phyloP scores from a whole-genome alignment of 2,888 invertebrate species.

The Tetragonisca angustula region DNA sequence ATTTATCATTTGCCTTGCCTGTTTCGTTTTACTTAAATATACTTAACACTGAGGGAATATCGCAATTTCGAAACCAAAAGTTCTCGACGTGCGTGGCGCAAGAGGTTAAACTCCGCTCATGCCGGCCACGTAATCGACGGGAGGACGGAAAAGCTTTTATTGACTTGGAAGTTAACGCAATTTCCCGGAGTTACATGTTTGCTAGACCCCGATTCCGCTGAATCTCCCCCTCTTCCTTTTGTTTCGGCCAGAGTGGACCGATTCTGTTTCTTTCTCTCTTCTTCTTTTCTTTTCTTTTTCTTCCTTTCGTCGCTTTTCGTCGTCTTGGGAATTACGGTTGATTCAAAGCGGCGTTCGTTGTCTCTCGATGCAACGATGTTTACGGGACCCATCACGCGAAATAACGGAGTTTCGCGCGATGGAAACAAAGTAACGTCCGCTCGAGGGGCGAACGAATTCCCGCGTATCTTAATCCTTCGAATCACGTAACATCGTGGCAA shows the following conservation, averaged over 20 bases:
- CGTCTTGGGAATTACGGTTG: slow-evolving; percentile 31
- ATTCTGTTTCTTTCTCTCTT: background rate
- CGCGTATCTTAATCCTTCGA: background rate
- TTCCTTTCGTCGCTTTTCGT: background rate
- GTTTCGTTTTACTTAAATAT: no score
- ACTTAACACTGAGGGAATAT: no score
- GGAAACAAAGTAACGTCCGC: background rate
- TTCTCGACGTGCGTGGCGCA: no score
- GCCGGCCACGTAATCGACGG: slow-evolving; percentile 18
- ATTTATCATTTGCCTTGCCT: no score
- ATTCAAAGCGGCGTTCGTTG: slow-evolving; percentile 26
- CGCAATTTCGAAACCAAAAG: no score
- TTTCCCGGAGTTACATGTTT: slow-evolving; percentile 32
- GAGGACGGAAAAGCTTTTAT: slow-evolving; percentile 29
- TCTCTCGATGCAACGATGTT: slow-evolving; percentile 5
- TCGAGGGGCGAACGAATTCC: background rate
- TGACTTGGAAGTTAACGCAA: slow-evolving; percentile 43
- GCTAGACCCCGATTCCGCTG: slow-evolving; percentile 14
- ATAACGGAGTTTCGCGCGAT: background rate
- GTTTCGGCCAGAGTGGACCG: slow-evolving; percentile 1
- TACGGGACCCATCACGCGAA: slow-evolving; percentile 3
- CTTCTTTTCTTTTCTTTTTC: background rate
- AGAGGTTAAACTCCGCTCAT: slow-evolving; percentile 28
- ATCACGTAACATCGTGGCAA: background rate
- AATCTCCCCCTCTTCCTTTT: background rate